Percentiles rank a stretch among this genome's conserved stretches.
phyloP scores from a whole-genome alignment of 2,113 vertebrate species.

The Gavialis gangeticus region DNA sequence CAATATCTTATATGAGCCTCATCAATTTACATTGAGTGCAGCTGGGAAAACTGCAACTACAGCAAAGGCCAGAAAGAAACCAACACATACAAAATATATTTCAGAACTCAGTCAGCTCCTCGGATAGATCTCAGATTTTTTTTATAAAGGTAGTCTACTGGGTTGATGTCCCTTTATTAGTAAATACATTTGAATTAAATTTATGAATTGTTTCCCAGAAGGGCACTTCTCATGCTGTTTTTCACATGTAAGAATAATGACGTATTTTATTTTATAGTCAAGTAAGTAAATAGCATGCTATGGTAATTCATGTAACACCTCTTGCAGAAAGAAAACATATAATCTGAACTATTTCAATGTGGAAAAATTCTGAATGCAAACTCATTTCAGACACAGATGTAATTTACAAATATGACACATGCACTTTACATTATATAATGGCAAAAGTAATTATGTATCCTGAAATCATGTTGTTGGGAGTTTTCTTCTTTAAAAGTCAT shows the following conservation, averaged over 20 bases:
- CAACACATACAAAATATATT: slow-evolving; percentile 36
- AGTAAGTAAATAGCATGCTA: background rate
- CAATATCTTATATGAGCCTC: slow-evolving; percentile 50
- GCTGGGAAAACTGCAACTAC: slow-evolving; percentile 37
- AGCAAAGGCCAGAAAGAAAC: slow-evolving; percentile 37
- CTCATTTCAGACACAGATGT: background rate
- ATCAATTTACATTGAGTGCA: slow-evolving; percentile 61
- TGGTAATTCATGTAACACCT: background rate
- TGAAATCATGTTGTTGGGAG: background rate
- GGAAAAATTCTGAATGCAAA: background rate
- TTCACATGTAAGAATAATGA: accelerated
- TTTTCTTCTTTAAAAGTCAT: background rate
- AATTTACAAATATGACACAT: background rate
- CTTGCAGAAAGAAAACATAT: background rate
- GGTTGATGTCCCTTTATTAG: background rate
- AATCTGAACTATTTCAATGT: background rate
- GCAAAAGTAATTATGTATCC: background rate
- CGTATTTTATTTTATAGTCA: background rate
- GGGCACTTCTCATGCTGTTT: background rate
- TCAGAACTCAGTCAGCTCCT: slow-evolving; percentile 42
- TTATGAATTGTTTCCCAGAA: background rate
- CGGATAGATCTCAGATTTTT: slow-evolving; percentile 38
- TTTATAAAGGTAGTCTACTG: background rate
- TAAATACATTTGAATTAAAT: slow-evolving; percentile 12
- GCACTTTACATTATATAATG: background rate